phyloP scores from a whole-genome alignment of 1,140 invertebrate species.

The Zaprionus gabonicus region DNA sequence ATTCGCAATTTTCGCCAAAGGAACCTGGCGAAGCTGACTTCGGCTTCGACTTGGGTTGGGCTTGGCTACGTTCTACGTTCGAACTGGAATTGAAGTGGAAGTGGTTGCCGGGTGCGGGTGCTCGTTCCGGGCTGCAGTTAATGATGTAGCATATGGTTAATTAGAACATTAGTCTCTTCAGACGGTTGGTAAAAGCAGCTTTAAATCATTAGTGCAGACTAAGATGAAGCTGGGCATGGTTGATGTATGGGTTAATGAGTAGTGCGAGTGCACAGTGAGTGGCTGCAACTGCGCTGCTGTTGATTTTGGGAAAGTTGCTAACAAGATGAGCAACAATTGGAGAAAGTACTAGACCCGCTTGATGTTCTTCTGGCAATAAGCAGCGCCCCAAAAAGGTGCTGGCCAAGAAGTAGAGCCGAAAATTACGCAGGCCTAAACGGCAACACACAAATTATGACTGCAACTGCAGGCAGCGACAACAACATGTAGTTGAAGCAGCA shows the following conservation, averaged over 20 bases:
- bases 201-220: constrained; percentile 66
- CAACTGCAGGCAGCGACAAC: constrained; percentile 34
- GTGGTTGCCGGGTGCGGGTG: constrained; percentile 7
- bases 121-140: constrained; percentile 59
- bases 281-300: constrained; percentile 13
- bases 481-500: background rate
- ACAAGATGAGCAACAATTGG: constrained; percentile 1
- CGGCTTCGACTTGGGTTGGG: background rate
- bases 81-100: background rate
- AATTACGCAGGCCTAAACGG: constrained; percentile 71
- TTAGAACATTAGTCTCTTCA: constrained; percentile 74
- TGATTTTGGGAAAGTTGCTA: constrained; percentile 13
- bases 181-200: constrained; percentile 35
- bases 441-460: constrained; percentile 66
- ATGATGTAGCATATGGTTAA: constrained; percentile 80
- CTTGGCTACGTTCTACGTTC: no score
- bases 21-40: constrained; percentile 27
- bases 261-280: constrained; percentile 3
- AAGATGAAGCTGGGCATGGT: constrained; percentile 19
- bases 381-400: constrained; percentile 32
- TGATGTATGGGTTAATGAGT: constrained; percentile 61
- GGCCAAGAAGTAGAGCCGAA: constrained; percentile 45
- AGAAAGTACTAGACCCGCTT: background rate
- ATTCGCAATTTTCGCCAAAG: constrained; percentile 72
- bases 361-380: background rate